Conservation (phyloP, 2,888 invertebrate genomes). For the Amphipoea oculea region DNA sequence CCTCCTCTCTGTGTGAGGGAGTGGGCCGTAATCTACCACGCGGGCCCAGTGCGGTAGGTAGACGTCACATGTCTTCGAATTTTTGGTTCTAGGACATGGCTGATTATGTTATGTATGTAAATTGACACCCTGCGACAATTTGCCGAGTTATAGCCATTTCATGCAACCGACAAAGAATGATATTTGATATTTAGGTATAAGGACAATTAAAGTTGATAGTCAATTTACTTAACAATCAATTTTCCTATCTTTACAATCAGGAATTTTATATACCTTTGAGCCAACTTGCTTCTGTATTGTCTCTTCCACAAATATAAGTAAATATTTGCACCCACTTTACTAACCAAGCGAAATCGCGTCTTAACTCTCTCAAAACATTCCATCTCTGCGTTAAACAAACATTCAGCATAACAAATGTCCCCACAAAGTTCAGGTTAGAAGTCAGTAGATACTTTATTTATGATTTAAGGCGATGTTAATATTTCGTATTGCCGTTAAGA, state of each 20-base stretch:
- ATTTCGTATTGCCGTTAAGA: constrained; percentile 66
- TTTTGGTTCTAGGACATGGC: too few species aligned
- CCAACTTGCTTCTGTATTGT: neutral
- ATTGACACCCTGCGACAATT: neutral
- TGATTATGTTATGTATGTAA: too few species aligned
- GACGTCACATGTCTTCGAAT: too few species aligned
- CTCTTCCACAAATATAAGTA: neutral
- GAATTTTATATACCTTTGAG: too few species aligned
- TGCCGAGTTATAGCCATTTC: neutral
- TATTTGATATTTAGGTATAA: neutral
- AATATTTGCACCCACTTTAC: neutral
- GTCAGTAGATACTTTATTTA: constrained; percentile 52
- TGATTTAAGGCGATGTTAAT: constrained; percentile 60
- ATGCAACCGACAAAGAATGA: neutral
- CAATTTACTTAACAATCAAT: neutral
- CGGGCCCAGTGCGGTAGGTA: too few species aligned
- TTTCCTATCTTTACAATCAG: neutral
- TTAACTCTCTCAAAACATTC: constrained; percentile 20
- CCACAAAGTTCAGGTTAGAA: constrained; percentile 33
- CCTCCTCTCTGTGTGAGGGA: too few species aligned
- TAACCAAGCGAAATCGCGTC: neutral
- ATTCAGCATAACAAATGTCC: constrained; percentile 13
- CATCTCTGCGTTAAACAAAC: constrained; percentile 6
- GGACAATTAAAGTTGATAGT: neutral
- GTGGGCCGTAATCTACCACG: too few species aligned